Evolutionary conservation across 2,113 vertebrate species (phyloP).

Genomic region (Equus przewalskii): DNA sequence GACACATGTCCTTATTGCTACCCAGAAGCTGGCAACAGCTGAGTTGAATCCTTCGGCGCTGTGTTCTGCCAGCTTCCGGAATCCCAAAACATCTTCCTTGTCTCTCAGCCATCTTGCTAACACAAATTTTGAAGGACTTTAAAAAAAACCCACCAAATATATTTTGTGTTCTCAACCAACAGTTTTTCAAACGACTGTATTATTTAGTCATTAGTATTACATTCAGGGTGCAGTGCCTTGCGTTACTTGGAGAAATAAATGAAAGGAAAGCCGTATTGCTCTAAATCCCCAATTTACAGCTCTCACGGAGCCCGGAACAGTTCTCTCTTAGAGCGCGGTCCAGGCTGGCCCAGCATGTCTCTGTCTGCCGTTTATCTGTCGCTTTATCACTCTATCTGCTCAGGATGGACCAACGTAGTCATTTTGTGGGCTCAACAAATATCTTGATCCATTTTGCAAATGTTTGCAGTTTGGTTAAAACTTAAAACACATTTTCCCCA

Average conservation of each 20-base stretch:
- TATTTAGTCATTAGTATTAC: conserved; percentile 84
- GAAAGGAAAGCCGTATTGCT: conserved; percentile 75
- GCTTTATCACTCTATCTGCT: conserved; percentile 59
- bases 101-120: neutral
- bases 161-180: conserved; percentile 66
- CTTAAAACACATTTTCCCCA: conserved; percentile 84
- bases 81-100: neutral
- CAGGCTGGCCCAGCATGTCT: neutral
- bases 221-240: conserved; percentile 70
- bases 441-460: conserved; percentile 61
- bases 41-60: neutral
- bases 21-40: neutral
- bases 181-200: conserved; percentile 78
- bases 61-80: neutral
- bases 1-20: conserved; percentile 1
- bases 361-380: neutral
- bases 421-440: conserved; percentile 64
- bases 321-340: conserved; percentile 53
- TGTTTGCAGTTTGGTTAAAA: conserved; percentile 83
- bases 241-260: conserved; percentile 83
- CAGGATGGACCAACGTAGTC: conserved; percentile 54
- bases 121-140: conserved; percentile 51
- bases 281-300: conserved; percentile 77
- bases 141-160: conserved; percentile 59
- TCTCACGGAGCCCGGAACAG: conserved; percentile 59